phyloP scores from a whole-genome alignment of 2,113 vertebrate genomes.

The Anolis carolinensis region DNA sequence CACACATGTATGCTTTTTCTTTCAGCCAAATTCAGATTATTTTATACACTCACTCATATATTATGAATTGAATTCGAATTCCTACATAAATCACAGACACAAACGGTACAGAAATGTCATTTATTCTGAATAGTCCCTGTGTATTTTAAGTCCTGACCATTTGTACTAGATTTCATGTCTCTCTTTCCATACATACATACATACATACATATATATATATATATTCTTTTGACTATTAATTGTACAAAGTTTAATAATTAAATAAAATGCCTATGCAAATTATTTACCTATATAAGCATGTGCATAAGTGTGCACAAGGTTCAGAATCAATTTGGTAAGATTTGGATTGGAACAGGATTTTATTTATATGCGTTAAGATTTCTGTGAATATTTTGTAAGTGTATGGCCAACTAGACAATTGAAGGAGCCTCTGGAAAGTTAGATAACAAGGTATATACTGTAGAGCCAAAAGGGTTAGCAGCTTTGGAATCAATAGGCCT shows the following conservation, averaged over 20 bases:
- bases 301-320: neutral
- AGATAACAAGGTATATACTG: neutral
- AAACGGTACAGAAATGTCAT: neutral
- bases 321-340: constrained; percentile 4
- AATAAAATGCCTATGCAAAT: constrained; percentile 1
- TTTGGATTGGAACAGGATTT: neutral
- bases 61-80: neutral
- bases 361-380: neutral
- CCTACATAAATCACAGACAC: neutral
- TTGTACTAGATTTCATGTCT: neutral
- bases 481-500: constrained; percentile 34
- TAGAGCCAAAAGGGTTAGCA: constrained; percentile 49
- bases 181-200: too few species aligned
- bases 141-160: neutral
- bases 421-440: neutral
- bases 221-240: neutral
- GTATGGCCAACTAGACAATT: neutral
- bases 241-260: neutral
- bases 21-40: neutral
- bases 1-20: neutral
- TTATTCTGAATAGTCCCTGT: neutral
- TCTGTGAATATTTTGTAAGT: neutral
- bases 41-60: neutral
- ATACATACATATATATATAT: too few species aligned
- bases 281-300: neutral